Percentiles rank a stretch among this genome's conserved stretches.
phyloP scores from a whole-genome alignment of 2,888 invertebrate genomes.

The Rhingia campestris region DNA sequence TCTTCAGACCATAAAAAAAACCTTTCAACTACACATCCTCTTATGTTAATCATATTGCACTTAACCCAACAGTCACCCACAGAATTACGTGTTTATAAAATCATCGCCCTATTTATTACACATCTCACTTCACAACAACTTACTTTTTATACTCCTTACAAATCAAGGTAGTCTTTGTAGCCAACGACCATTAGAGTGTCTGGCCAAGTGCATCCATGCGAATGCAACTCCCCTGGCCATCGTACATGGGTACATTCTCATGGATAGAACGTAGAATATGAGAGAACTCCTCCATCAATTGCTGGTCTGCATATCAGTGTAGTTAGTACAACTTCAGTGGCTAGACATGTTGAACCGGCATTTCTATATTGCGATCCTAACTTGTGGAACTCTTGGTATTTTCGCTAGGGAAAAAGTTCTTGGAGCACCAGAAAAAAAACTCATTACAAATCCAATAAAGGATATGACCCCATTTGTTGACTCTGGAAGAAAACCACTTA shows the following conservation, averaged over 20 bases:
- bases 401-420: not conserved
- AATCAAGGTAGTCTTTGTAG: slow-evolving; percentile 24
- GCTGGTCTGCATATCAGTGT: not conserved
- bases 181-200: slow-evolving; percentile 32
- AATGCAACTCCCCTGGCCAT: slow-evolving; percentile 35
- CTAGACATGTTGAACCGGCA: slow-evolving; percentile 40
- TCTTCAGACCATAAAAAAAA: no score
- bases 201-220: slow-evolving; percentile 65
- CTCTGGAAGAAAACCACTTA: not conserved
- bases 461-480: not conserved
- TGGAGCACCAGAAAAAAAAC: not conserved
- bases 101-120: slow-evolving; percentile 45
- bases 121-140: not conserved
- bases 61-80: slow-evolving; percentile 12
- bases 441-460: not conserved
- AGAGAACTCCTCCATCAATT: slow-evolving; percentile 33
- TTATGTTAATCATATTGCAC: not conserved
- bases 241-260: not conserved
- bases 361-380: not conserved
- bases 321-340: slow-evolving; percentile 32
- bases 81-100: slow-evolving; percentile 29
- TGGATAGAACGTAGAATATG: not conserved
- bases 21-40: no score
- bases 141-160: not conserved
- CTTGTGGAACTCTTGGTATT: slow-evolving; percentile 6